These are phyloP conservation scores for Epinotia brunnichana DNA, from an alignment of 2,888 invertebrate species.

Conservation along the genomic window DNA sequence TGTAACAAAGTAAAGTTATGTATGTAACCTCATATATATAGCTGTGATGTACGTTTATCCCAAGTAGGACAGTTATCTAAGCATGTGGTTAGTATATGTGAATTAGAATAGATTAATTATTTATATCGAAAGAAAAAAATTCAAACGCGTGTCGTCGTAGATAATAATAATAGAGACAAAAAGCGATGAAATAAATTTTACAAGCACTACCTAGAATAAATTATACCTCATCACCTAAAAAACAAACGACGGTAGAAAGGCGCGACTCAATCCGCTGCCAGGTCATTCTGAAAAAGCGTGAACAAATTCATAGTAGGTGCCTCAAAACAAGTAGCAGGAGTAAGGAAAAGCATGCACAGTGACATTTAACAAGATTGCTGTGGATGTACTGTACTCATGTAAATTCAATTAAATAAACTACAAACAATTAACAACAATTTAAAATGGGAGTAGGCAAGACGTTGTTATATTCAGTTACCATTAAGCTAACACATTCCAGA, in stretches of 20 bases:
- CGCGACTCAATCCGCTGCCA: conserved; percentile 52
- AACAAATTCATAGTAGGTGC: conserved; percentile 50
- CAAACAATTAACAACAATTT: not conserved
- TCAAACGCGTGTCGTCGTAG: too few relatives aligned
- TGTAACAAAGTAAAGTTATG: too few relatives aligned
- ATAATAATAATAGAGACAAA: conserved; percentile 1
- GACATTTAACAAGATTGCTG: not conserved
- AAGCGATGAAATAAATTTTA: conserved; percentile 13
- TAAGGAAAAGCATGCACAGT: conserved; percentile 36
- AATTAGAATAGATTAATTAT: too few relatives aligned
- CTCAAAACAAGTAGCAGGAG: conserved; percentile 39
- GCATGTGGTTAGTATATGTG: too few relatives aligned
- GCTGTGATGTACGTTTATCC: too few relatives aligned
- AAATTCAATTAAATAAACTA: not conserved
- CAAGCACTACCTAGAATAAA: conserved; percentile 39
- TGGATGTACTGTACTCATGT: conserved; percentile 11
- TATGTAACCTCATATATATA: too few relatives aligned
- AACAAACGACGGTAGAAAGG: conserved; percentile 50
- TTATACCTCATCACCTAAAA: conserved; percentile 51
- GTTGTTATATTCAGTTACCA: too few relatives aligned
- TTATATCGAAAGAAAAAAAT: too few relatives aligned
- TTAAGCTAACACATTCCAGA: too few relatives aligned
- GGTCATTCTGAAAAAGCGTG: conserved; percentile 61
- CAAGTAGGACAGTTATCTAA: too few relatives aligned
- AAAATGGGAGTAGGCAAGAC: not conserved